Evolutionary conservation across 2,113 vertebrate species (phyloP).

Genomic region (Charina bottae): DNA sequence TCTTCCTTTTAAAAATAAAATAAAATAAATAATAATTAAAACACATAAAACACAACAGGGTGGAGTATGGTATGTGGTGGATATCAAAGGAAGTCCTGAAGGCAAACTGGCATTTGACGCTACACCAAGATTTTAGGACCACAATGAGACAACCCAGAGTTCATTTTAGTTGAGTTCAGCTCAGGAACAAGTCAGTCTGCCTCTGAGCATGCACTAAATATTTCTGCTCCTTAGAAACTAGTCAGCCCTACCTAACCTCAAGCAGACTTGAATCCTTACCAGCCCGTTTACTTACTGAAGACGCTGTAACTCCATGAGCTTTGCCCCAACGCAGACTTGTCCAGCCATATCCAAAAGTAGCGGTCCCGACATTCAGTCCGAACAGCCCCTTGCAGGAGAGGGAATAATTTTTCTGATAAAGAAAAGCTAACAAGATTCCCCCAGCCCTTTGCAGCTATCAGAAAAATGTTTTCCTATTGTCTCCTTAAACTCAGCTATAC

Average conservation of each 20-base stretch:
- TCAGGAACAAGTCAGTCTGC: too few relatives aligned
- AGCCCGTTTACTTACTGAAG: slow-evolving; percentile 29
- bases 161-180: neutral
- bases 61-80: too few relatives aligned
- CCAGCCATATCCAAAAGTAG: slow-evolving; percentile 49
- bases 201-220: neutral
- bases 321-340: slow-evolving; percentile 21
- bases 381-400: neutral
- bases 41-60: too few relatives aligned
- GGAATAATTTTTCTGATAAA: neutral
- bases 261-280: neutral
- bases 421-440: neutral
- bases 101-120: too few relatives aligned
- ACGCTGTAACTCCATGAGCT: slow-evolving; percentile 32
- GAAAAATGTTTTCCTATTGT: neutral
- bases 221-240: too few relatives aligned
- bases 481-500: neutral
- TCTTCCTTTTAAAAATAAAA: too few relatives aligned
- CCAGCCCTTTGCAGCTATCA: neutral
- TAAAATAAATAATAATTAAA: too few relatives aligned
- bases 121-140: neutral
- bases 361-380: slow-evolving; percentile 37
- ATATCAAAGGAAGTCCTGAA: too few relatives aligned
- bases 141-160: neutral
- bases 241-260: neutral